Base-by-base conservation (phyloP, 2,113 vertebrate species). In the Ictidomys tridecemlineatus region DNA sequence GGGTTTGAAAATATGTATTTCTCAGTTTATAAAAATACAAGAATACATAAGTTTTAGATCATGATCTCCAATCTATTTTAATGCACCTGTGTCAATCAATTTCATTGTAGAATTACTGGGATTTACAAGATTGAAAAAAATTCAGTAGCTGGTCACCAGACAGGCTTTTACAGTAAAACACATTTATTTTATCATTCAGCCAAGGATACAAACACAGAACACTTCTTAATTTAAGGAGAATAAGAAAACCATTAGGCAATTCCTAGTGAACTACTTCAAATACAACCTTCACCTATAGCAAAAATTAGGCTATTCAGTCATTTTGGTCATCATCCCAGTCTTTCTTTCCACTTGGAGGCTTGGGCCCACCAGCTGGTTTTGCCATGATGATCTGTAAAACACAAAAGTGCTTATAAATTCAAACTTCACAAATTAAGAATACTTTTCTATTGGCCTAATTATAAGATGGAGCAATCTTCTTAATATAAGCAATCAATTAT, bases 311-410 rank as follows among this genome's bases (percentile, higher is more conserved):
- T 16, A 8, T 74, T 99, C 56, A 58, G 56, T 58, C 99, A 65
- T 99, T 98, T 96, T 99, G 99, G 53, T 99, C 99, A n/a, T 99
- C 99, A 53, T 99, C 99, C 98, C 99, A 99, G 97, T 99, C 99
- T 89, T 99, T 99, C 98, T 99, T 99, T 95, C 99, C 99, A 96
- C 99, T 99, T 6, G 99, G 99, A 97, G 99, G 98, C 98, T 99
- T 99, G 72, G 99, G 99, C 78, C 99, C 99, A 93, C 99, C 99
- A 79, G 99, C 99, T 97, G 99, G 99, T 98, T 99, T 99, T 95
- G 99, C 99, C 99, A 99, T 99, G 97, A 99, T 99, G 93, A 99
- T 99, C 99, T 99, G 85, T 78, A 85, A 30, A 79, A 92, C 91
- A 79, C 4, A 80, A 84, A 24, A 37, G 7, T 18, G 30, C 18